Evolutionary conservation across 2,888 invertebrate species (phyloP), one percentile per base, ranked within the genome.

Genomic region (Pharmacophagus antenor): DNA sequence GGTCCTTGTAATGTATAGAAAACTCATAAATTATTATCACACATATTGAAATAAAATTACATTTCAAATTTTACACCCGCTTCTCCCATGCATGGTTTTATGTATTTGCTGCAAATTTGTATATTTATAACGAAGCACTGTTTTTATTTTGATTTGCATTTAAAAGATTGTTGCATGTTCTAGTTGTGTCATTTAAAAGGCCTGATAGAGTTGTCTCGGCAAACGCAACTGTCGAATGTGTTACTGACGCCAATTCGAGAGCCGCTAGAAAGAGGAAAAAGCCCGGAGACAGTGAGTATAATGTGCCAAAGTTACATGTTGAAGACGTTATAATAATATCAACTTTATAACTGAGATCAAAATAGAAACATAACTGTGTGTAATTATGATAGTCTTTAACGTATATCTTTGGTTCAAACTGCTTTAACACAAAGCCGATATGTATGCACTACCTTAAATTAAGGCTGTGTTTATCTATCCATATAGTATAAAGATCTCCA

Each of bases 181-280:
- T 92, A 95, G 95, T 95, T 92, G 95, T 96, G 87, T 95, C 96
- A 74, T 96, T 95, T 93, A 96, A 95, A 93, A 95, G 95, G 84
- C 92, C 93, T 70, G 92, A 92, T 73, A 86, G 78, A 74, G 80
- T 84, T 60, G 76, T 72, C 17, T 67, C 79, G n/a, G 69, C 78
- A 58, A 80, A 76, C 65, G 73, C 71, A 63, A 80, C 74, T 69
- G 69, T 80, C 48, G 82, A 77, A 59, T 77, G 81, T 18, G 79
- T 77, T 62, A 76, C 67, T 65, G 81, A 75, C 31, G 72, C 74
- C 22, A 72, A 77, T 44, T 76, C 76, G 52, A 84, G 71, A 69
- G 71, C 71, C n/a, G 84, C 93, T 25, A 92, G 95, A 78, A 95
- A 95, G 85, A 90, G 95, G 77, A 95, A 95, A 86, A 95, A 95